Base-by-base conservation (phyloP, 2,797 vertebrate genomes). In the Argyrosomus regius region DNA sequence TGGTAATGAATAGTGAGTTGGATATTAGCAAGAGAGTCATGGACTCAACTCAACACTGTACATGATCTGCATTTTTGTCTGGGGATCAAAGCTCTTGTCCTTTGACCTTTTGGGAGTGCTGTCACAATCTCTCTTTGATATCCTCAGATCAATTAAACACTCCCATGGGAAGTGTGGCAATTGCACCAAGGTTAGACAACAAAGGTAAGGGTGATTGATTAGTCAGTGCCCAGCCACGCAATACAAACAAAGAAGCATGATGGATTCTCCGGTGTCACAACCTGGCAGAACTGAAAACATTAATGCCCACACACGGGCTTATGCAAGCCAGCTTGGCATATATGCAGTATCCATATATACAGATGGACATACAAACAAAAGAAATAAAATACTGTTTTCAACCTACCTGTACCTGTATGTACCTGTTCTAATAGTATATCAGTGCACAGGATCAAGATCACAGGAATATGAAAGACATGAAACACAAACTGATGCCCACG, bases 51-150 rank as follows among this genome's bases (percentile, higher is more conserved):
- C 39, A 46, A 24, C 54, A 57, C 3, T 31, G 5, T 22, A 20
- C 43, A 63, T 71, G 73, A 74, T 77, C 57, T 72, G 68, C 61
- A 72, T 87, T 53, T 78, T 49, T 56, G 58, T 72, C 66, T 39
- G 28, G 12, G 61, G 71, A 83, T 88, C 72, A 80, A 72, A 78
- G 59, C 64, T 76, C 18, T 28, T 2, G 57, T 39, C 62, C 74
- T 74, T 59, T 84, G 72, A 83, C 83, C 73, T 79, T 76, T 66
- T 2, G 9, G 12, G 45, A 68, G n/a, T 10, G 53, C 75, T 61
- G 68, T 89, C 83, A 76, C 74, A 88, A 76, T 90, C 75, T 86
- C 56, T 70, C 46, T 88, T 83, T 88, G 86, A 90, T 90, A 75
- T 79, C 65, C 52, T 56, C 41, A 9, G 68, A 90, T 89, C 80